phyloP scores from a whole-genome alignment of 2,888 invertebrate genomes.

The Cylloceria caligata region DNA sequence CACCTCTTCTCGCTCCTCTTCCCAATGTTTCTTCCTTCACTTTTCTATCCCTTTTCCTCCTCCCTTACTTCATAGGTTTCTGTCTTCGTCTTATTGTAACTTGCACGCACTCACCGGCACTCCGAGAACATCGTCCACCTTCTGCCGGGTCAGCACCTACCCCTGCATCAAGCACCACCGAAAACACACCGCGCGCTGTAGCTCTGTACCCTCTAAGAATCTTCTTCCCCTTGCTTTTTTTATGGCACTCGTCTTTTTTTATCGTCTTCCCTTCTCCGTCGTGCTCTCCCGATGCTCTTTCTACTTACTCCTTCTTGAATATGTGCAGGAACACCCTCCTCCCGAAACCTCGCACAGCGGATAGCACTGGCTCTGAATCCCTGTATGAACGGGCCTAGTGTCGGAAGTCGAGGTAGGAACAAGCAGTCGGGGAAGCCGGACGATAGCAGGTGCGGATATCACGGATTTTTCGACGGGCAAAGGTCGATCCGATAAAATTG shows the following conservation, averaged over 20 bases:
- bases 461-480: conserved; percentile 50
- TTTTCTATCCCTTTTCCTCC: conserved; percentile 15
- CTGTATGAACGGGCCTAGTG: conserved; percentile 38
- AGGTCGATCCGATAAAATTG: conserved; percentile 58
- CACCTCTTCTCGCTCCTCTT: conserved; percentile 49
- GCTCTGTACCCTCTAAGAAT: neutral
- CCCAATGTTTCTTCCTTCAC: conserved; percentile 65
- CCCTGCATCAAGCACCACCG: conserved; percentile 61
- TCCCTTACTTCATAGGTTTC: conserved; percentile 21
- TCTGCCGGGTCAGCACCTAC: conserved; percentile 74
- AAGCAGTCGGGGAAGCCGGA: conserved; percentile 41
- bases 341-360: conserved; percentile 27
- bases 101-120: conserved; percentile 42
- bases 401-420: conserved; percentile 50
- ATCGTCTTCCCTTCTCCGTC: conserved; percentile 35
- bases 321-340: neutral
- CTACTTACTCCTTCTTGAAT: neutral
- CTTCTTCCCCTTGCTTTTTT: conserved; percentile 66
- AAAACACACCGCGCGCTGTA: conserved; percentile 63
- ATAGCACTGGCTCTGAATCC: conserved; percentile 19
- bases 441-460: conserved; percentile 62
- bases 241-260: conserved; percentile 18
- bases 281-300: neutral
- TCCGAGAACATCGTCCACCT: conserved; percentile 74
- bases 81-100: conserved; percentile 62